These are phyloP conservation scores for Pollenia griseotomentosa DNA, from an alignment of 2,888 invertebrate genomes.

Conservation along the genomic window DNA sequence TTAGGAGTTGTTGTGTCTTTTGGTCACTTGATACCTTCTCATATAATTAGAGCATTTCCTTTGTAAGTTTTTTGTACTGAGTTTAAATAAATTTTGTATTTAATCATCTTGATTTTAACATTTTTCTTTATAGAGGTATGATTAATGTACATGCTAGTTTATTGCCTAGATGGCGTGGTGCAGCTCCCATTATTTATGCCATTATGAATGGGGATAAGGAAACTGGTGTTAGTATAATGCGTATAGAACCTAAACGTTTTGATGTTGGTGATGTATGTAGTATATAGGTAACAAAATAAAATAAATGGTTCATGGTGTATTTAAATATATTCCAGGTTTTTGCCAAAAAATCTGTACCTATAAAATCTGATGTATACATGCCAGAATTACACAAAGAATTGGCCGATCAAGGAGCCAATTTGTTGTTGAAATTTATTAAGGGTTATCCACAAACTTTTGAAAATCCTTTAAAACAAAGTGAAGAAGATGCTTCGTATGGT, in stretches of 20 bases:
- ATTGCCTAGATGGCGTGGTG: constrained; percentile 96
- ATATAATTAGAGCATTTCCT: constrained; percentile 91
- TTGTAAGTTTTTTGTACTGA: constrained; percentile 86
- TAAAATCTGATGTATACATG: constrained; percentile 87
- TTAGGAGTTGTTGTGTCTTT: constrained; percentile 97
- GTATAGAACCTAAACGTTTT: constrained; percentile 91
- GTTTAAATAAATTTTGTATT: neutral
- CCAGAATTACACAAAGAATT: constrained; percentile 88
- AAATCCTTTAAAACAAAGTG: constrained; percentile 87
- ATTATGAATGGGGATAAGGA: constrained; percentile 91
- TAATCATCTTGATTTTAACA: neutral
- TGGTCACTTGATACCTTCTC: constrained; percentile 93
- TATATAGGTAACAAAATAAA: neutral
- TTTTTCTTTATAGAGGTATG: constrained; percentile 88
- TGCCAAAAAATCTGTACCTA: constrained; percentile 85
- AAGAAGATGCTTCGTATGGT: constrained; percentile 89
- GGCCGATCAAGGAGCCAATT: constrained; percentile 88
- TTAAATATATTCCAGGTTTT: constrained; percentile 79
- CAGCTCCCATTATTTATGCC: constrained; percentile 95
- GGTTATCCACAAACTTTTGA: constrained; percentile 87
- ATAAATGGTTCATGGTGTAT: neutral
- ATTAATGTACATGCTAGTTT: constrained; percentile 97
- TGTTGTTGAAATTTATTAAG: constrained; percentile 87
- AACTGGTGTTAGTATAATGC: constrained; percentile 95
- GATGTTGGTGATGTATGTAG: constrained; percentile 88